Evolutionary conservation across 2,113 vertebrate genomes (phyloP).

Genomic region (Salvator merianae): DNA sequence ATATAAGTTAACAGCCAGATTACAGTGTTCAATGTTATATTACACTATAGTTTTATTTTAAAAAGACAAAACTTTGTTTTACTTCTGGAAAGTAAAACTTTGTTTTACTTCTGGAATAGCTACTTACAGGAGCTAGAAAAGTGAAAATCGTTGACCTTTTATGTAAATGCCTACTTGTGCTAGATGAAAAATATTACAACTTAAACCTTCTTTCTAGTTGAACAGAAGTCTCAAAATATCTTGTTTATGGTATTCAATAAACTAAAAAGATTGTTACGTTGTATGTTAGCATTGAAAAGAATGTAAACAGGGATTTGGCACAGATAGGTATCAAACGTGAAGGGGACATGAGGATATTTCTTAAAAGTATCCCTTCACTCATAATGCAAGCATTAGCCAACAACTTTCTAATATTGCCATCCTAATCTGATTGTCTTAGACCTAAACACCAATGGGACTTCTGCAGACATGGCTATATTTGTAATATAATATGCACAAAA

Average conservation of each 20-base stretch:
- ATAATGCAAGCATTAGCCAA: no score
- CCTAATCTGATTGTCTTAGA: no score
- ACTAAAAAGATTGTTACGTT: neutral
- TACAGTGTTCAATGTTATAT: slow-evolving; percentile 41
- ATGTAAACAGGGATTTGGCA: neutral
- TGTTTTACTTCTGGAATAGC: no score
- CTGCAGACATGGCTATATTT: no score
- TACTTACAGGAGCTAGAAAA: neutral
- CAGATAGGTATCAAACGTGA: neutral
- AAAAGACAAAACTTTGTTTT: no score
- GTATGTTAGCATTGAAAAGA: rapidly evolving
- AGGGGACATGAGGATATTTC: neutral
- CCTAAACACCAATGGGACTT: no score
- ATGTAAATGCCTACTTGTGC: neutral
- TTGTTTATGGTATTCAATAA: neutral
- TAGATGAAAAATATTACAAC: neutral
- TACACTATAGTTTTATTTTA: neutral
- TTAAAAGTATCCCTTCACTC: neutral
- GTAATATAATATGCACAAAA: no score
- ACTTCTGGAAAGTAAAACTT: no score
- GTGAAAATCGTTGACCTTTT: neutral
- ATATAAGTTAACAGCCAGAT: slow-evolving; percentile 66
- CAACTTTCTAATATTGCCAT: no score
- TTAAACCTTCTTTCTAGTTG: neutral
- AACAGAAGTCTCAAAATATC: neutral